Conservation (phyloP, 2,888 invertebrate genomes). For the Agrotis exclamationis region DNA sequence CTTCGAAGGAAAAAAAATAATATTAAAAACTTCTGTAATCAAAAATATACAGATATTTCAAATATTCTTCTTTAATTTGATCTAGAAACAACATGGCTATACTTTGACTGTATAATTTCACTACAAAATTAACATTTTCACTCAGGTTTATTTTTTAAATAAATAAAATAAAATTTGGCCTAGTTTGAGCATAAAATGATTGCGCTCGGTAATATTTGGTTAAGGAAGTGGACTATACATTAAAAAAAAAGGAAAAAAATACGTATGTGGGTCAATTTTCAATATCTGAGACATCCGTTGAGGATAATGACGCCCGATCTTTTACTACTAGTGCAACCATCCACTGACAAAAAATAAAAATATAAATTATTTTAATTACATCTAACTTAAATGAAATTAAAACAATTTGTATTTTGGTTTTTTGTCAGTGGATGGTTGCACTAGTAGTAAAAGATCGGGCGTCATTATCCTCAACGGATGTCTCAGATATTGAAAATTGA, state of each 20-base stretch:
- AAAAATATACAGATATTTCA: constrained; percentile 87
- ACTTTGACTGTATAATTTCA: constrained; percentile 62
- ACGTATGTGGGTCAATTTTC: no score
- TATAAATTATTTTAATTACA: no score
- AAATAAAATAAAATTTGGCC: constrained; percentile 73
- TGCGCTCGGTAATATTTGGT: constrained; percentile 62
- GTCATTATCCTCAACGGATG: no score
- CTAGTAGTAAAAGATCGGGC: no score
- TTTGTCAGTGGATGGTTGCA: no score
- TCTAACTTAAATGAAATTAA: no score
- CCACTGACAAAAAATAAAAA: no score
- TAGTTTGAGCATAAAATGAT: constrained; percentile 77
- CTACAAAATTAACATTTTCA: constrained; percentile 54
- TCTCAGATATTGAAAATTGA: no score
- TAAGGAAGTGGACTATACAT: constrained; percentile 43
- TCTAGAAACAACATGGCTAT: constrained; percentile 59
- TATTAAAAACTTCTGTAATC: constrained; percentile 77
- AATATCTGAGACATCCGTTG: no score
- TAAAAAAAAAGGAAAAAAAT: background rate
- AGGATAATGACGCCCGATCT: no score
- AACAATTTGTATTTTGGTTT: no score
- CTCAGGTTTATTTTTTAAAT: constrained; percentile 59
- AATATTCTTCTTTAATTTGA: constrained; percentile 53
- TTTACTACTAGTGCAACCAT: no score
- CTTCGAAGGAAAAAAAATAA: constrained; percentile 60